Percentiles rank a stretch among this genome's conserved stretches.
Conservation (phyloP, 1,140 invertebrate genomes). For the Venustaconcha ellipsiformis region DNA sequence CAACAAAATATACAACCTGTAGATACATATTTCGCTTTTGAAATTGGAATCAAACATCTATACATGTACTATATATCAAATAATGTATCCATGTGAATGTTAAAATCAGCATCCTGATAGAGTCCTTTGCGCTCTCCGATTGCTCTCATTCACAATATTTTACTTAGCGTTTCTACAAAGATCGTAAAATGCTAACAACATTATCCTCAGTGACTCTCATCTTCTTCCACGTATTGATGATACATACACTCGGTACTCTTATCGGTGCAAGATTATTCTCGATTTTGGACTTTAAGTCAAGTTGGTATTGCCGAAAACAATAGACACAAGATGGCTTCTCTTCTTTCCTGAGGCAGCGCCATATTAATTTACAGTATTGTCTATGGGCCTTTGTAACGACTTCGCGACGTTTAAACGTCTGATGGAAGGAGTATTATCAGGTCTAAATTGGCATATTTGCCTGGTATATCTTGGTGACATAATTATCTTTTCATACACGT, state of each 20-base stretch:
- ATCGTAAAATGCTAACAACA: not conserved
- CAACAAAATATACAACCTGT: too few relatives aligned
- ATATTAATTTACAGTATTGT: not conserved
- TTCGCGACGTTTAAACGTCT: not conserved
- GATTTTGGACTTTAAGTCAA: not conserved
- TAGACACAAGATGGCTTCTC: not conserved
- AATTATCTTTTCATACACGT: constrained; percentile 59
- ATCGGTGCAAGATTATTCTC: not conserved
- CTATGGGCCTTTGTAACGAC: not conserved
- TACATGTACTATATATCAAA: too few relatives aligned
- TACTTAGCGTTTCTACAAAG: not conserved
- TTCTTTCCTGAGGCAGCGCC: not conserved
- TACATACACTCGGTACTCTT: not conserved
- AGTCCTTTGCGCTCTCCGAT: too few relatives aligned
- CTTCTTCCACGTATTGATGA: not conserved
- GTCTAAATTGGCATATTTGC: constrained; percentile 5
- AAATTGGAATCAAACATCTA: too few relatives aligned
- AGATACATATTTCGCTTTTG: too few relatives aligned
- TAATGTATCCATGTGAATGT: too few relatives aligned
- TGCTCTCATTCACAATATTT: not conserved
- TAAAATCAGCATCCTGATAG: too few relatives aligned
- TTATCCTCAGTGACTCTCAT: not conserved
- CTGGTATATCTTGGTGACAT: constrained; percentile 71
- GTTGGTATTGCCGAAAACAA: not conserved
- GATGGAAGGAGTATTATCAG: not conserved